These are phyloP conservation scores for Progne subis DNA, from an alignment of 2,113 vertebrate genomes.

Conservation along the genomic window DNA sequence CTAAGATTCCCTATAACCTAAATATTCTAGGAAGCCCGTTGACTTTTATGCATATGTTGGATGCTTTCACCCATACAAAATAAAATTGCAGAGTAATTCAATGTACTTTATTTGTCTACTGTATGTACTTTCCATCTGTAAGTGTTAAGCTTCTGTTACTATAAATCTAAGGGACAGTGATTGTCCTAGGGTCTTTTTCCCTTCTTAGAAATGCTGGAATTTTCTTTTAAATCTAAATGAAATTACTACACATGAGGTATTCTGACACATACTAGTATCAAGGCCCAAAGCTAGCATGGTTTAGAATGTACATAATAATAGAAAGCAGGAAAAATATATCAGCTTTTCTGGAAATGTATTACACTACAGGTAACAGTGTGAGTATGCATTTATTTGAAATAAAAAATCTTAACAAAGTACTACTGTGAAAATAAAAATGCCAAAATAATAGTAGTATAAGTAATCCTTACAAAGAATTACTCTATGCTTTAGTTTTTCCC, in stretches of 20 bases:
- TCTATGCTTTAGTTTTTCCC: neutral
- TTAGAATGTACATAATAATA: neutral
- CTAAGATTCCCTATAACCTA: neutral
- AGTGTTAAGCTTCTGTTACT: neutral
- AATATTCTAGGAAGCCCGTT: neutral
- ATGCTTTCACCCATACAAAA: neutral
- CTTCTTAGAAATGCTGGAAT: neutral
- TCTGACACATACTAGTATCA: neutral
- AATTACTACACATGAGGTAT: neutral
- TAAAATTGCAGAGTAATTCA: neutral
- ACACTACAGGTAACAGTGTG: rapidly evolving
- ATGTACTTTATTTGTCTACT: neutral
- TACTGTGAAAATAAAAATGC: neutral
- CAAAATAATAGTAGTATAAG: neutral
- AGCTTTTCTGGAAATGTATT: neutral
- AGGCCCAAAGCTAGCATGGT: neutral
- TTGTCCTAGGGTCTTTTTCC: neutral
- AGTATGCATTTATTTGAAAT: neutral
- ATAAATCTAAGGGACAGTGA: neutral
- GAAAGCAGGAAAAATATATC: neutral
- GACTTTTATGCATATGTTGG: neutral
- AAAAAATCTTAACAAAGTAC: neutral
- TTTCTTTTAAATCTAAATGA: neutral
- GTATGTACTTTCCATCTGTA: neutral
- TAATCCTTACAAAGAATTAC: neutral